Conservation (phyloP, 2,888 invertebrate species). For the Sericinus montela region DNA sequence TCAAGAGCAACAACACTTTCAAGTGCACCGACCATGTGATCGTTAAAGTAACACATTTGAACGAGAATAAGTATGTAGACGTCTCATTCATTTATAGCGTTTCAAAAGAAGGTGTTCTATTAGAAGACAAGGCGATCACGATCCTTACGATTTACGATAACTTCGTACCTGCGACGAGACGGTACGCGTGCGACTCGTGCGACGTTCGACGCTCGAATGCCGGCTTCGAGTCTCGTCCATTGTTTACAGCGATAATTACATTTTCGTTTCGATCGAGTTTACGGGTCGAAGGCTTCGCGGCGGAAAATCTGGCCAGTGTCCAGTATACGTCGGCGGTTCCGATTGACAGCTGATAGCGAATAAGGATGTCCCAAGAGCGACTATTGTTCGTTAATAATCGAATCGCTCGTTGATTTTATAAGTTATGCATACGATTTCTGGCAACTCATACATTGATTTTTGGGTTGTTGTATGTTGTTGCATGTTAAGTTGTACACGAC, state of each 20-base stretch:
- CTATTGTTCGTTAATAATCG: constrained; percentile 18
- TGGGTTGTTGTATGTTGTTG: too few species aligned
- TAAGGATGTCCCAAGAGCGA: constrained; percentile 26
- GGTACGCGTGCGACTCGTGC: constrained; percentile 61
- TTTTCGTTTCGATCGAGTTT: constrained; percentile 72
- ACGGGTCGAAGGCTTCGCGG: constrained; percentile 63
- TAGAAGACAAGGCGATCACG: constrained; percentile 53
- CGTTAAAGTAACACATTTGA: constrained; percentile 29
- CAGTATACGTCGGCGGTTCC: constrained; percentile 37
- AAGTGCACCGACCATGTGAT: constrained; percentile 38
- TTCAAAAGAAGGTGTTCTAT: constrained; percentile 30
- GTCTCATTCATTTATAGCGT: constrained; percentile 18
- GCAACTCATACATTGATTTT: neutral
- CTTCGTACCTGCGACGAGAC: constrained; percentile 43
- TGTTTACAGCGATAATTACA: constrained; percentile 75
- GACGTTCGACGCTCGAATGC: constrained; percentile 70
- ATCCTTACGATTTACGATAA: constrained; percentile 40
- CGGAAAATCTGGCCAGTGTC: constrained; percentile 62
- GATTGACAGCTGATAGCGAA: constrained; percentile 26
- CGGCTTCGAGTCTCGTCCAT: constrained; percentile 51
- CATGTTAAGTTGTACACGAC: too few species aligned
- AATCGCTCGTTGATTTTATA: neutral
- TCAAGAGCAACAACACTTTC: constrained; percentile 52
- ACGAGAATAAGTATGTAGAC: constrained; percentile 15
- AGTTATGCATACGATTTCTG: neutral